Evolutionary conservation across 1,140 invertebrate species (phyloP).

Genomic region (Drosophila pruinosa): DNA sequence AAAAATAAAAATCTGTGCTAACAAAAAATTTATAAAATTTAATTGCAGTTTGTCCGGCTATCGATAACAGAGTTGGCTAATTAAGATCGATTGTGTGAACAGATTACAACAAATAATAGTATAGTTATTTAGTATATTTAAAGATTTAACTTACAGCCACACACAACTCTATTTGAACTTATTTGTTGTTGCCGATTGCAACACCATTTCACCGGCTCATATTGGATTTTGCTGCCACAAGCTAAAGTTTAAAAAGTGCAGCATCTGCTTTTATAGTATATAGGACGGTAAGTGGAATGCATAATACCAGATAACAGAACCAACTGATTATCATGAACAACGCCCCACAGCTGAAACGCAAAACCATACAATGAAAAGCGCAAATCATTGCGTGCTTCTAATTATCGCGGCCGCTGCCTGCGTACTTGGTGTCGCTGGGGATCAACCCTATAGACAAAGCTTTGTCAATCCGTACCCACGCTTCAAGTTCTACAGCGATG

Average conservation of each 20-base stretch:
- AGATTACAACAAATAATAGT: background rate
- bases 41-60: too few relatives aligned
- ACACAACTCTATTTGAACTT: background rate
- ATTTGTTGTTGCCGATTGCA: background rate
- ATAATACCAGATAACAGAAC: background rate
- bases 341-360: background rate
- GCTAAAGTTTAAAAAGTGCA: slow-evolving; percentile 8
- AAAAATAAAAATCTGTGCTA: too few relatives aligned
- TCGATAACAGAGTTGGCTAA: too few relatives aligned
- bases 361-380: slow-evolving; percentile 58
- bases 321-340: slow-evolving; percentile 5
- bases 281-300: slow-evolving; percentile 8
- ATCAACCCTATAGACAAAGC: slow-evolving; percentile 50
- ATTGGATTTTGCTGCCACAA: slow-evolving; percentile 4
- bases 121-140: background rate
- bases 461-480: slow-evolving; percentile 80
- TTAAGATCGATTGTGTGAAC: background rate
- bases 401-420: slow-evolving; percentile 18
- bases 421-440: background rate
- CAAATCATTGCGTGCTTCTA: slow-evolving; percentile 61
- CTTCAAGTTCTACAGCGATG: slow-evolving; percentile 55
- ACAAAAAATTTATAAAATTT: too few relatives aligned
- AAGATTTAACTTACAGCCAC: background rate
- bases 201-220: slow-evolving; percentile 31
- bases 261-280: background rate